A percentile compares a stretch with the other conserved stretches of the same genome.
Conservation (phyloP, 2,113 vertebrate species). For the Eretmochelys imbricata region DNA sequence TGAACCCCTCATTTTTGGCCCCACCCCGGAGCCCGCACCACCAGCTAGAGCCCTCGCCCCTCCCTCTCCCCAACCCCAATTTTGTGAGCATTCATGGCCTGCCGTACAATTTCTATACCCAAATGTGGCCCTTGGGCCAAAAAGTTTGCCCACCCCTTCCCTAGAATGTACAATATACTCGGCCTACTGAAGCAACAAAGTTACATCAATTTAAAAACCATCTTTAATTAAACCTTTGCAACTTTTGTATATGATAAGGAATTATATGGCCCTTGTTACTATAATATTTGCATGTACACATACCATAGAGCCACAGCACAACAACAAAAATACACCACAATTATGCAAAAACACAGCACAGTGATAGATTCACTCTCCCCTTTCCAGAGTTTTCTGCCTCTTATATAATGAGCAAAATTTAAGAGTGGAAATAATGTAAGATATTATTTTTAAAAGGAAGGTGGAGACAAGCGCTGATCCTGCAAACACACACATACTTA, state of each 20-base stretch:
- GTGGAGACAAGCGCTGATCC: rapidly evolving
- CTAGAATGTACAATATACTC: background rate
- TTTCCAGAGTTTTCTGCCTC: background rate
- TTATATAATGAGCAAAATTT: background rate
- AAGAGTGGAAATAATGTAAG: background rate
- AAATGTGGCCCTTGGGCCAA: no score
- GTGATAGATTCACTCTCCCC: background rate
- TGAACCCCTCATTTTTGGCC: no score
- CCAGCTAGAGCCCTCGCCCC: no score
- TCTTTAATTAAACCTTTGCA: background rate
- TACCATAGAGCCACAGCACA: background rate
- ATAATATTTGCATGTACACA: background rate
- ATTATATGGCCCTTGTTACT: background rate
- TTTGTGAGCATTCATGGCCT: no score
- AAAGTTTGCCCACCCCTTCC: no score
- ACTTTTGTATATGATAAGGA: background rate
- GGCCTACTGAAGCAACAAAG: background rate
- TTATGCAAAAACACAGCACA: background rate
- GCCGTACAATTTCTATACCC: no score
- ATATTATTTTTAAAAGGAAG: background rate
- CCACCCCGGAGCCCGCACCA: no score
- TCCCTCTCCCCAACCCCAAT: no score
- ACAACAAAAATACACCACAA: background rate
- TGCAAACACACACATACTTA: background rate
- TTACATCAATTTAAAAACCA: background rate